Evolutionary conservation across 2,113 vertebrate species (phyloP), one percentile per base, ranked within the genome.

Genomic region (Siphamia tubifer): DNA sequence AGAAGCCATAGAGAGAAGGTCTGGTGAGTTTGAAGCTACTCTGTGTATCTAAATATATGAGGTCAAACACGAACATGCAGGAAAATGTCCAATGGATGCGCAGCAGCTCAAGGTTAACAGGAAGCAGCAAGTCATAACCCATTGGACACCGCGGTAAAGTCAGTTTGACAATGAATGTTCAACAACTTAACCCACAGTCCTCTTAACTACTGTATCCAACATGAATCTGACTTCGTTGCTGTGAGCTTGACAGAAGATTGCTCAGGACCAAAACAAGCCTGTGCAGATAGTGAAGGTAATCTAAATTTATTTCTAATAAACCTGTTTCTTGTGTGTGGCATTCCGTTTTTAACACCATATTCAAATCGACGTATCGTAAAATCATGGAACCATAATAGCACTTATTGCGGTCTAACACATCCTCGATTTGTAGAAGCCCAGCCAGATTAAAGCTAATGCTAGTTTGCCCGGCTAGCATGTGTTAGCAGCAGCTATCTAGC

Each of bases 71-170:
- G 8, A 32, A 61, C 27, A 39, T 38, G 23, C 19, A 49, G 4
- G 12, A 35, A n/a, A 45, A 19, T 12, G 30, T 21, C 60, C 68
- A 66, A 32, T 51, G 51, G 39, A 28, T n/a, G 39, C 4, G 0
- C 25, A 62, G 6, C 19, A 64, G 54, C 70, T 77, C 70, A 81
- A 83, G 79, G 77, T 89, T 76, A 88, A 74, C 77, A 55, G 85
- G 84, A 86, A 88, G 60, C 28, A 58, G 49, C 16, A 31, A 43
- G 54, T n/a, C 42, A 34, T 19, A 31, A 21, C 5, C 17, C 15
- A 15, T 20, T 0, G 4, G 7, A 31, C 8, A 48, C 25, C 5
- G 24, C 1, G 0, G 2, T 5, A 77, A 79, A 82, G 85, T 81
- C 16, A 9, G 83, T 58, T 58, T 80, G 12, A 28, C 15, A 23